Percentiles rank a stretch among this genome's conserved stretches.
Conservation (phyloP, 2,113 vertebrate genomes). For the Nyctereutes procyonoides region DNA sequence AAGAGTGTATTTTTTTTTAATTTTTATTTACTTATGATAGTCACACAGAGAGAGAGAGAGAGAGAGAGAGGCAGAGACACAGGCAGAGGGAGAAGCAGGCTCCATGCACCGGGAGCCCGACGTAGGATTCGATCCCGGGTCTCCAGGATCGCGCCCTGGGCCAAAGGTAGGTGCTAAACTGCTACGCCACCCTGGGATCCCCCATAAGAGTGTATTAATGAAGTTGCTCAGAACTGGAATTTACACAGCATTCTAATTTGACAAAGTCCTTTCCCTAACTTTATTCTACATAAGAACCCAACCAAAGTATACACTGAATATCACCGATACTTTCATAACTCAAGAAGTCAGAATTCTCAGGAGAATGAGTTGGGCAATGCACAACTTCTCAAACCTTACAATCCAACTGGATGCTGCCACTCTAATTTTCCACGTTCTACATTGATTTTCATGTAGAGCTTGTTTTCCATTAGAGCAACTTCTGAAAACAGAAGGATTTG, state of each 20-base stretch:
- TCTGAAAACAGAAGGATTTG: neutral
- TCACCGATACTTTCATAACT: neutral
- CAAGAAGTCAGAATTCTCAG: neutral
- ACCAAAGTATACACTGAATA: accelerated
- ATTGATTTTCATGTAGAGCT: neutral
- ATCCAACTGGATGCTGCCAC: neutral
- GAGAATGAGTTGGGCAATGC: neutral
- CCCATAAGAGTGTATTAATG: no score
- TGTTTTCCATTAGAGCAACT: neutral
- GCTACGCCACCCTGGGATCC: no score
- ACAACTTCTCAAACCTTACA: neutral
- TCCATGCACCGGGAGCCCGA: no score
- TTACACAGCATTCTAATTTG: neutral
- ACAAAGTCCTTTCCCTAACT: neutral
- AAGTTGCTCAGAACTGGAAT: neutral
- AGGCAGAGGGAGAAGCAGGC: no score
- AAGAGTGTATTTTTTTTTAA: no score
- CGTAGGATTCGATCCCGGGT: no score
- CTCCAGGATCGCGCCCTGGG: no score
- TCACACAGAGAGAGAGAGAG: no score
- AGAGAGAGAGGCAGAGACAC: no score
- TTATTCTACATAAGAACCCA: neutral
- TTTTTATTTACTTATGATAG: no score
- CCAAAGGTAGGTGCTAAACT: no score
- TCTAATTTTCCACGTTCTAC: neutral